A percentile compares a stretch with the other conserved stretches of the same genome.
Conservation (phyloP, 2,113 vertebrate genomes). For the Synchiropus splendidus region DNA sequence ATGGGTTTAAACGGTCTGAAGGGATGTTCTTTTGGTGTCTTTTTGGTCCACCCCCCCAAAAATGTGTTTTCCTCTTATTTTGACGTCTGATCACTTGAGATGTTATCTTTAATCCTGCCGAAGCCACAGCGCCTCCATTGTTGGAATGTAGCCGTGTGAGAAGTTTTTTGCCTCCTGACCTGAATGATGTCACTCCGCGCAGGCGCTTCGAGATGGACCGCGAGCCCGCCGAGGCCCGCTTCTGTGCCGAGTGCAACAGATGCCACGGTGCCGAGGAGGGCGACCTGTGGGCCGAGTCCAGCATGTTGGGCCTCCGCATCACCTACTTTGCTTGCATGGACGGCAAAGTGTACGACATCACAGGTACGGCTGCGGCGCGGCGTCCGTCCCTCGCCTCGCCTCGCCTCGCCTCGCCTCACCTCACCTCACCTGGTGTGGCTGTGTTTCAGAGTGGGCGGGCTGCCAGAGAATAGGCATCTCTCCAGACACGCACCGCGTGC, state of each 20-base stretch:
- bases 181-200: slow-evolving; percentile 9
- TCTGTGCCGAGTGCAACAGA: slow-evolving; percentile 80
- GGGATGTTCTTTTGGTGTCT: no score
- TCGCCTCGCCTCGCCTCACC: not conserved
- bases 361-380: slow-evolving; percentile 60
- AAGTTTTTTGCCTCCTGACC: no score
- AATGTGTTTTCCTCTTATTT: no score
- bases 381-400: no score
- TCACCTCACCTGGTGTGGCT: not conserved
- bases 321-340: slow-evolving; percentile 92
- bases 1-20: no score
- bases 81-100: no score
- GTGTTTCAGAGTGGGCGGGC: slow-evolving; percentile 83
- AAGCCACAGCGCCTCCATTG: no score
- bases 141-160: no score
- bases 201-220: slow-evolving; percentile 93
- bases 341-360: slow-evolving; percentile 87
- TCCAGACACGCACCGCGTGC: slow-evolving; percentile 86
- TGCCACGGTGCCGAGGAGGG: slow-evolving; percentile 85
- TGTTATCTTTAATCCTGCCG: no score
- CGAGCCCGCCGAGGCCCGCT: slow-evolving; percentile 75
- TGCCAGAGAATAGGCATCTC: slow-evolving; percentile 87
- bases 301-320: slow-evolving; percentile 88
- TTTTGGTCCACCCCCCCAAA: no score
- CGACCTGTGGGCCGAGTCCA: slow-evolving; percentile 93